Conservation (phyloP, 1,140 invertebrate species). For the Platyura marginata region DNA sequence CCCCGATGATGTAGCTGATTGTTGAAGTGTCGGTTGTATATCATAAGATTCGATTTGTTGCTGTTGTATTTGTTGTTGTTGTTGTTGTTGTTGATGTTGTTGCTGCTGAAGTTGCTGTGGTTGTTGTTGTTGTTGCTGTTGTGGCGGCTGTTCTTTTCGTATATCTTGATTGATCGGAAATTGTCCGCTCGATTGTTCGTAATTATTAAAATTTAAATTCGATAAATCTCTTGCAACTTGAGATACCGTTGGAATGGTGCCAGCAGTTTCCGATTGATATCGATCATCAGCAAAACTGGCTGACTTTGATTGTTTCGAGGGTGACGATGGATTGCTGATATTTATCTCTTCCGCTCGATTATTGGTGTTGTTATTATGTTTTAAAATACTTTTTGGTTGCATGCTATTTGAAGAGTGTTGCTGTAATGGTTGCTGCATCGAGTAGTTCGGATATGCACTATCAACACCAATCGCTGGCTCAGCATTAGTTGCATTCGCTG, state of each 20-base stretch:
- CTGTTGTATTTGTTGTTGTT: slow-evolving; percentile 11
- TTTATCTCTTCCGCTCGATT: slow-evolving; percentile 9
- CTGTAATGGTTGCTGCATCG: not conserved
- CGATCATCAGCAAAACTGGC: slow-evolving; percentile 19
- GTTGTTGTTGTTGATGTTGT: no score
- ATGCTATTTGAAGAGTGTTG: slow-evolving; percentile 6
- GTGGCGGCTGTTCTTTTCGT: no score
- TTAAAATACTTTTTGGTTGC: slow-evolving; percentile 23
- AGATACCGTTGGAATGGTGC: no score
- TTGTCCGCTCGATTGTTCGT: not conserved
- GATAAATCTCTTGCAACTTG: not conserved
- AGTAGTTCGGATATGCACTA: not conserved
- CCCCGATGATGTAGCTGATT: slow-evolving; percentile 11
- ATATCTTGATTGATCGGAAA: no score
- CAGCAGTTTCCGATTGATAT: slow-evolving; percentile 1
- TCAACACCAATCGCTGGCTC: not conserved
- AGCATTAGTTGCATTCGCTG: slow-evolving; percentile 2
- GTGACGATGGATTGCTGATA: slow-evolving; percentile 15
- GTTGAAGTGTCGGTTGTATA: slow-evolving; percentile 9
- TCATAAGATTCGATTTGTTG: slow-evolving; percentile 7
- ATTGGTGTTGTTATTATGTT: slow-evolving; percentile 22
- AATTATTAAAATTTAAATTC: not conserved
- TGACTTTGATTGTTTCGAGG: slow-evolving; percentile 23
- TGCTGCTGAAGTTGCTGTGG: no score
- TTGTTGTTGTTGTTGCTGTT: no score